Evolutionary conservation across 2,888 invertebrate species (phyloP).

Genomic region (Tetropium fuscum): DNA sequence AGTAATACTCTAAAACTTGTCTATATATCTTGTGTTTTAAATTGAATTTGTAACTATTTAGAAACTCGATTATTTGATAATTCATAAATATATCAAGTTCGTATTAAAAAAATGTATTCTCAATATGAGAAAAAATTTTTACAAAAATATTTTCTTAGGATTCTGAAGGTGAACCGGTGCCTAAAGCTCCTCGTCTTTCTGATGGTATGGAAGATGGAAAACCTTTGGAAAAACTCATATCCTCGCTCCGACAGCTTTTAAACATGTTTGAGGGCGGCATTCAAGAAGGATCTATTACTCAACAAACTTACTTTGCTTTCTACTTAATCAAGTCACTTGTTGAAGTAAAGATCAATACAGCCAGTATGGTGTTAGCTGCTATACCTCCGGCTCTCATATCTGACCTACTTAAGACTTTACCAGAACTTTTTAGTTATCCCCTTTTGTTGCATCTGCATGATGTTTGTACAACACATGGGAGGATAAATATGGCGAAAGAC

Average conservation of each 20-base stretch:
- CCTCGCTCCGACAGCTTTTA: conserved; percentile 77
- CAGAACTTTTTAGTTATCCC: conserved; percentile 81
- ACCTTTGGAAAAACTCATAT: conserved; percentile 54
- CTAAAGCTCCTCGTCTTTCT: conserved; percentile 56
- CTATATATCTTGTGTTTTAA: too few relatives aligned
- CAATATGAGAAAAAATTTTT: too few relatives aligned
- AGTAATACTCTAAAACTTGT: too few relatives aligned
- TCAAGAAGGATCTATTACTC: conserved; percentile 81
- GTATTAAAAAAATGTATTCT: too few relatives aligned
- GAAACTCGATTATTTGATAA: too few relatives aligned
- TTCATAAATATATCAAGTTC: too few relatives aligned
- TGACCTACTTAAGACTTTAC: conserved; percentile 82
- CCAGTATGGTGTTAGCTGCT: conserved; percentile 74
- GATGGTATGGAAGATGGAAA: conserved; percentile 47
- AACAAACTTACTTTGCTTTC: conserved; percentile 86
- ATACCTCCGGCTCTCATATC: conserved; percentile 83
- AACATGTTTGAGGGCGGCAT: conserved; percentile 72
- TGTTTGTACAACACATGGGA: conserved; percentile 78
- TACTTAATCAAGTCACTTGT: conserved; percentile 82
- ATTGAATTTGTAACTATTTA: too few relatives aligned
- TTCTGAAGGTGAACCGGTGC: conserved; percentile 53
- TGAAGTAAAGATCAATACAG: conserved; percentile 74
- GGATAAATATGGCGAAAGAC: conserved; percentile 89
- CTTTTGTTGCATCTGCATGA: conserved; percentile 84
- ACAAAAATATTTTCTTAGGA: conserved; percentile 52